Base-by-base conservation (phyloP, 2,888 invertebrate genomes). In the Plebejus melissa region DNA sequence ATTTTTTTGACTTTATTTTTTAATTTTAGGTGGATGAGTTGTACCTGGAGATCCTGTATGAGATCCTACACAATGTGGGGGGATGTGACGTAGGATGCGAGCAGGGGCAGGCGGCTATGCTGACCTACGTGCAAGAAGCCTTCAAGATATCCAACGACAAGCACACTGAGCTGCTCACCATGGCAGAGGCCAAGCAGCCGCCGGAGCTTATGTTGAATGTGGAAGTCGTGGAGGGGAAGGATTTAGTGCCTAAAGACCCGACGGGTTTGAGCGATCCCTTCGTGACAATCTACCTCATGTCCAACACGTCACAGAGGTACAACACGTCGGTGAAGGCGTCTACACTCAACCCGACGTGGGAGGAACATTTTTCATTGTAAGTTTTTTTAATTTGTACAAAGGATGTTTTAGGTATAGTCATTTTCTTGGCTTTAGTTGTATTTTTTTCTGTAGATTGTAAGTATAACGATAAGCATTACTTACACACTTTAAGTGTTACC, bases 261-360 rank as follows among this genome's bases (percentile, higher is more conserved):
- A 98, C 97, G 85, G 98, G 99, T n/a, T 95, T 98, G 80, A 98
- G 98, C 82, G 99, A 99, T 90, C 99, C 99, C 0, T 99, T 98
- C 88, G 99, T 99, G 76, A 99, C 99, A 79, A 95, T 99, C 84
- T 98, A 96, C 86, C 90, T 98, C 80, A 96, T 96, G 85, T 97
- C 97, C 1, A 95, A 96, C 78, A 95, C 96, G 2, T 94, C 96
- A 1, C 96, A 96, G 83, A 95, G 97, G 78, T 97, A 97, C 84
- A 98, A 97, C 81, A 98, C 99, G 0, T 97, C 98, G 0, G 99
- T 99, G 32, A 98, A 98, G 89, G 95, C 96, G 16, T 95, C 95
- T 81, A 99, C 99, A 0, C 94, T 99, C 50, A 97, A 97, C 88
- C 99, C 99, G 0, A 90, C 95, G 22, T 99, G 99, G 99, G 98